These are phyloP conservation scores for Habropoda laboriosa DNA, from an alignment of 1,140 invertebrate genomes.

Conservation along the genomic window DNA sequence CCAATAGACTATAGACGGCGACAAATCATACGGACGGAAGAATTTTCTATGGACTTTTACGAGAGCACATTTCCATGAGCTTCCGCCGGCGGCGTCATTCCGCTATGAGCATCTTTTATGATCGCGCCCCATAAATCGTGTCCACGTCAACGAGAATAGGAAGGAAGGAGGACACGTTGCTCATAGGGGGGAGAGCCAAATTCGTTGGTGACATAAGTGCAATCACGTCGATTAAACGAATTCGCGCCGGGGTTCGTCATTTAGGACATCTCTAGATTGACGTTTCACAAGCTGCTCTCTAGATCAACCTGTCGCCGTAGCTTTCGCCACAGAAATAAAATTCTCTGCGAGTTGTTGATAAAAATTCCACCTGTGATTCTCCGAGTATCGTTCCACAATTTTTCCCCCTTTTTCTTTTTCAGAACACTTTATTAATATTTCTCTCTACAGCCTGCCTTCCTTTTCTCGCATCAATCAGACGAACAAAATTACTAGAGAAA, in stretches of 20 bases:
- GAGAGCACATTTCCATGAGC: slow-evolving; percentile 40
- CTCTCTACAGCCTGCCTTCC: no score
- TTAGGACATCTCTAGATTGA: neutral
- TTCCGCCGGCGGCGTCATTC: slow-evolving; percentile 38
- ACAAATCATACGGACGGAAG: neutral
- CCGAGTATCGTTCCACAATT: no score
- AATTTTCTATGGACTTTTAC: slow-evolving; percentile 44
- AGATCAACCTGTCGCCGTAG: neutral
- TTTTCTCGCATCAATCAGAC: no score
- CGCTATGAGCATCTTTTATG: slow-evolving; percentile 53
- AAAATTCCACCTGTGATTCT: no score
- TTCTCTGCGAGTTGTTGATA: no score
- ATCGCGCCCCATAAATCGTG: slow-evolving; percentile 54
- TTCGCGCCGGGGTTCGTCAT: slow-evolving; percentile 51
- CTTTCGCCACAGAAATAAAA: no score
- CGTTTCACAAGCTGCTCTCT: neutral
- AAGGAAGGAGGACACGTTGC: slow-evolving; percentile 35
- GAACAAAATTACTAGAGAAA: no score
- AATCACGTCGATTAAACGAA: slow-evolving; percentile 70
- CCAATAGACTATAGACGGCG: slow-evolving; percentile 16
- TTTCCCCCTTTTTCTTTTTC: no score
- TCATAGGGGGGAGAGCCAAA: slow-evolving; percentile 34
- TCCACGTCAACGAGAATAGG: slow-evolving; percentile 51
- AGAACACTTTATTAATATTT: no score
- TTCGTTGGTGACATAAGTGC: slow-evolving; percentile 68